These are phyloP conservation scores for Labeo rohita DNA, from an alignment of 2,113 vertebrate genomes.

Conservation along the genomic window DNA sequence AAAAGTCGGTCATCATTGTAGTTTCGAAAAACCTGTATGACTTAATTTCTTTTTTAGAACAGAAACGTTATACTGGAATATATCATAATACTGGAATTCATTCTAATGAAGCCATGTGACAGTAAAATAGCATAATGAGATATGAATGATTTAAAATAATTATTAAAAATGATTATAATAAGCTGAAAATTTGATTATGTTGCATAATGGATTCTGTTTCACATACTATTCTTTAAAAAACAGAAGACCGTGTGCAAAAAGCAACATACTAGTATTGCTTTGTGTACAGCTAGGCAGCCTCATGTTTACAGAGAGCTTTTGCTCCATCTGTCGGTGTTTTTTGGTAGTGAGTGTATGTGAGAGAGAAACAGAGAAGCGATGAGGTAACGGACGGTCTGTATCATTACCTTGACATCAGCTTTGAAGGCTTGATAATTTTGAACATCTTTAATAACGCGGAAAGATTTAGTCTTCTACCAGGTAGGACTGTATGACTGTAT, in stretches of 20 bases:
- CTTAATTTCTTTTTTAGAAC: background rate
- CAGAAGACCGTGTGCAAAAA: background rate
- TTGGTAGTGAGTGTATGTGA: background rate
- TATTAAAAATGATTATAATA: background rate
- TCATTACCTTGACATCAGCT: background rate
- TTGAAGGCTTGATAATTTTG: background rate
- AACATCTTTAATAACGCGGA: background rate
- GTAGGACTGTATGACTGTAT: conserved; percentile 1
- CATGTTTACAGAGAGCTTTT: background rate
- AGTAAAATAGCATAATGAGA: background rate
- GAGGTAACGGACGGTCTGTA: conserved; percentile 19
- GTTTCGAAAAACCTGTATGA: background rate
- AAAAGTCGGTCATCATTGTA: background rate
- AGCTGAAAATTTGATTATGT: background rate
- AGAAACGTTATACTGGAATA: too few species aligned
- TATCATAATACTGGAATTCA: too few species aligned
- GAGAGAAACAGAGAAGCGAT: conserved; percentile 9
- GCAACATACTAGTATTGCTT: background rate
- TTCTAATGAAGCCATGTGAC: background rate
- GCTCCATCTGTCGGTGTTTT: conserved; percentile 44
- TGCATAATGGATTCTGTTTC: background rate
- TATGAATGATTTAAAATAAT: background rate
- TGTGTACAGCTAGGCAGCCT: background rate
- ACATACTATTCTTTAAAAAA: background rate
- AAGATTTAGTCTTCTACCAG: background rate